Evolutionary conservation across 2,113 vertebrate genomes (phyloP).

Genomic region (Catharus fuscescens): DNA sequence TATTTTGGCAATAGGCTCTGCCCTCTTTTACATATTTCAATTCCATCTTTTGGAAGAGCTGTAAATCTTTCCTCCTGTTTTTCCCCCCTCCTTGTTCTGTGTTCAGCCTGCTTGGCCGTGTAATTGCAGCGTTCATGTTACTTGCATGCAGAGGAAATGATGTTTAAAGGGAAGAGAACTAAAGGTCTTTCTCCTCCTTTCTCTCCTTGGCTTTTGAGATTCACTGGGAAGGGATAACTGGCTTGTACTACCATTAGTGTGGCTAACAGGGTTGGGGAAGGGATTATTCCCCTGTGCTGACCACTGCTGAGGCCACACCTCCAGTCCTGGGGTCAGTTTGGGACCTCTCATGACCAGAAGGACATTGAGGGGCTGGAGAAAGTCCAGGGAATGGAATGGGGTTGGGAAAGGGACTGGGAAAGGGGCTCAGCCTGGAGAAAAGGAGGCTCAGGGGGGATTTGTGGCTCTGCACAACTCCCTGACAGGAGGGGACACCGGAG

Average conservation of each 20-base stretch:
- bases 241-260: too few species aligned
- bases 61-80: background rate
- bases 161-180: background rate
- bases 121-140: background rate
- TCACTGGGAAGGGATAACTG: background rate
- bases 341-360: background rate
- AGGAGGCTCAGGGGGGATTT: background rate
- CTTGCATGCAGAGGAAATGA: background rate
- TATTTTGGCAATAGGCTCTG: constrained; percentile 30
- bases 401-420: background rate
- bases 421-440: background rate
- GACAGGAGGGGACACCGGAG: background rate
- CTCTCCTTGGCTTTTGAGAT: background rate
- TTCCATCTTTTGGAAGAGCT: constrained; percentile 32
- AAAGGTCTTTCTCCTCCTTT: background rate
- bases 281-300: background rate
- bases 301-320: background rate
- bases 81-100: background rate
- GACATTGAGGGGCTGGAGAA: accelerated
- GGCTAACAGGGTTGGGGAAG: background rate
- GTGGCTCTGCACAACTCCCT: background rate
- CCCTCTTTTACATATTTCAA: constrained; percentile 41
- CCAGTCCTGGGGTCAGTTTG: accelerated
- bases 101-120: background rate
- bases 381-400: accelerated